Base-by-base conservation (phyloP, 2,888 invertebrate species). In the Drosophila parthenogenetica region DNA sequence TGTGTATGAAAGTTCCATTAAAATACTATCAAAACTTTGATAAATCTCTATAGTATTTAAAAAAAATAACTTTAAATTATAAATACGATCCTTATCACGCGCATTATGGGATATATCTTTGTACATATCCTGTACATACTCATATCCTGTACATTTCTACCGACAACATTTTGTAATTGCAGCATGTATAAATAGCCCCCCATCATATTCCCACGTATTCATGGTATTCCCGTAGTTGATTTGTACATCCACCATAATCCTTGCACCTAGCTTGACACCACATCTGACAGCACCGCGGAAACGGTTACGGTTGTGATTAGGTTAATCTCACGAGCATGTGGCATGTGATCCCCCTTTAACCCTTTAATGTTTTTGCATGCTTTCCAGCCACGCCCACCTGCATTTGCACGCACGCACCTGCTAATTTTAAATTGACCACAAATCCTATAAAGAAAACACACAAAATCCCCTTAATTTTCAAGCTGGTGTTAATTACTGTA, bases 371-470 rank as follows among this genome's bases (percentile, higher is more conserved):
- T 69, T 29, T 50, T 50, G 77, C 77, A 76, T 77, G 76, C 73
- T 69, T 62, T 58, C 45, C 25, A 73, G 73, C 62, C 59, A 77
- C 73, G 73, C 65, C 62, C 65, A 66, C 59, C 14, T 42, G 49
- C 69, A 72, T 45, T 60, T 35, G 65, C 73, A 73, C 73, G 62
- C 69, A 55, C 59, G 43, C 77, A 73, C 65, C 54, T 49, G 49
- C 73, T 61, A 65, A 50, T 57, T 49, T 42, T 37, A 43, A 49
- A 62, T 61, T 43, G 45, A 43, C 43, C 43, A 35, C 17, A 53
- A 61, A 25, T 39, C 39, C 57, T 42, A n/a, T 29, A 49, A 66
- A 22, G 11, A n/a, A 14, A 53, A 54, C 2, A 3, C 19, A n/a
- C 37, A n/a, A 17, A 25, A n/a, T 35, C 11, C 11, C 13, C 25